Base-by-base conservation (phyloP, 1,140 invertebrate species). In the Rhagoletis zephyria region DNA sequence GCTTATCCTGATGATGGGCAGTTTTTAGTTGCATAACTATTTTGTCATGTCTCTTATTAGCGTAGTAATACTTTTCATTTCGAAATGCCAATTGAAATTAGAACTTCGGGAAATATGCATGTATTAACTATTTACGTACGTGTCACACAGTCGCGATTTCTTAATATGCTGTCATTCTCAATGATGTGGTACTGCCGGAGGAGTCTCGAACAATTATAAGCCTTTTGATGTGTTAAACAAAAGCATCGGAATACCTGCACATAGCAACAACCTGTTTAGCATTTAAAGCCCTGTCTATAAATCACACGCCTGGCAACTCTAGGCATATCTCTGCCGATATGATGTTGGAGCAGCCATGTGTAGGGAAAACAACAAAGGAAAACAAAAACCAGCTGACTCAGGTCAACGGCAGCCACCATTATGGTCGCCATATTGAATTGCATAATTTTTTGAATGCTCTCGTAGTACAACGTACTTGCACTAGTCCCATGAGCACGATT, bases 301-400 rank as follows among this genome's bases (percentile, higher is more conserved):
- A 70, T 45, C 42, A 40, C 19, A 5, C 48, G n/a, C n/a, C 4
- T 59, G 74, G 74, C 48, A 81, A 81, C 74, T 56, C 74, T 81
- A 81, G 7, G 2, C 48, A 56, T 6, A 14, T 81, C 48, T 81
- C 16, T 51, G 16, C 14, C 14, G 74, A 81, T 81, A 9, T 59
- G 74, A 90, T 45, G 14, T 12, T 9, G 12, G 45, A 56, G 48
- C 9, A 90, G 88, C 59, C 89, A 88, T 88, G 89, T 89, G 89
- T 89, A 89, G 89, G 87, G 88, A 86, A 89, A 87, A n/a, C 85
- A 87, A 87, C 85, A 87, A 87, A 87, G 85, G 64, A 89, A 89
- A 91, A 90, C 90, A 92, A 91, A 90, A 89, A 92, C 91, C 91
- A 92, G 91, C 91, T 92, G 91, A 92, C 89, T 89, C 74, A 87